Conservation (phyloP, 2,888 invertebrate genomes). For the Eudemis profundana region DNA sequence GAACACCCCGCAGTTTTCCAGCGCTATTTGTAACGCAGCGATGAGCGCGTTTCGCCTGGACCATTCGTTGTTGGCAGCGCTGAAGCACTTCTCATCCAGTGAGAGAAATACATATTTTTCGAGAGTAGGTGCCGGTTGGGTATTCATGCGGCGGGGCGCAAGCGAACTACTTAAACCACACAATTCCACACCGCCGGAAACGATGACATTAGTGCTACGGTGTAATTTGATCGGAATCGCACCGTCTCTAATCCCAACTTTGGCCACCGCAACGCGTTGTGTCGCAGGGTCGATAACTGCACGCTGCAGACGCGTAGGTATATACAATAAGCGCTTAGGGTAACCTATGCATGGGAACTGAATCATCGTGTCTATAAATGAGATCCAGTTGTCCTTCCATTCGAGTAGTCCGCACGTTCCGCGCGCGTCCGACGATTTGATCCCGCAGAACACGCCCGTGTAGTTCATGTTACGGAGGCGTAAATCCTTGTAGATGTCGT, state of each 20-base stretch:
- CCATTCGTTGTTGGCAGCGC: conserved; percentile 86
- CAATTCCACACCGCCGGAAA: conserved; percentile 94
- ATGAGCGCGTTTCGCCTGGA: conserved; percentile 87
- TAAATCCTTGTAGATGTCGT: too few species aligned
- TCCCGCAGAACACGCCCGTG: conserved; percentile 89
- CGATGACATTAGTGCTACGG: conserved; percentile 89
- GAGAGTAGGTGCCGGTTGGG: conserved; percentile 91
- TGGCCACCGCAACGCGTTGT: conserved; percentile 83
- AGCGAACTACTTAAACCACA: conserved; percentile 95
- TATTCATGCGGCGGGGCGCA: conserved; percentile 92
- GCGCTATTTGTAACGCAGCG: too few species aligned
- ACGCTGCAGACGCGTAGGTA: conserved; percentile 95
- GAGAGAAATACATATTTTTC: conserved; percentile 94
- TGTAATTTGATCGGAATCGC: conserved; percentile 88
- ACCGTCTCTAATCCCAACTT: conserved; percentile 53
- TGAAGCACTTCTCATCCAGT: conserved; percentile 82
- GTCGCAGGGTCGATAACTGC: conserved; percentile 91
- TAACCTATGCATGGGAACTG: conserved; percentile 95
- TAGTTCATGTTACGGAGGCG: conserved; percentile 94
- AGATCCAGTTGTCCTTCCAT: conserved; percentile 97
- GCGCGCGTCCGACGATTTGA: too few species aligned
- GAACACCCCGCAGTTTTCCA: too few species aligned
- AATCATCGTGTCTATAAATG: too few species aligned
- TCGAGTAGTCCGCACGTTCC: conserved; percentile 89
- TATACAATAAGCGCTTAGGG: conserved; percentile 91